phyloP scores from a whole-genome alignment of 1,140 invertebrate species.

The roundworm (Caenorhabditis elegans) region DNA sequence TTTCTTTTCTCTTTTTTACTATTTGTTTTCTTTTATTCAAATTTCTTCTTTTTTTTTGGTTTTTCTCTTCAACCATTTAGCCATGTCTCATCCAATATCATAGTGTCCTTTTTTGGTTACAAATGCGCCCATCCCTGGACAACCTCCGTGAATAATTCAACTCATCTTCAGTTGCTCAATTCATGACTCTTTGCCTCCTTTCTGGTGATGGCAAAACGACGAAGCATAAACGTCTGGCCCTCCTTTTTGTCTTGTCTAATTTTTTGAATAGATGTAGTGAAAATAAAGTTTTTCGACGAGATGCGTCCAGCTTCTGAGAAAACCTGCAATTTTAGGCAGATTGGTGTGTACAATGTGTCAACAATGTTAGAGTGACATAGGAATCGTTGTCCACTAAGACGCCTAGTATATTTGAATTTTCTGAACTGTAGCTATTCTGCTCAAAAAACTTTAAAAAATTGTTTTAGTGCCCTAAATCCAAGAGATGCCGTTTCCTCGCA shows the following conservation, averaged over 20 bases:
- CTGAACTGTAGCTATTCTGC: too few relatives aligned
- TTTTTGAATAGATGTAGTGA: conserved; percentile 17
- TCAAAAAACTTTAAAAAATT: too few relatives aligned
- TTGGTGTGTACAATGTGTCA: background rate
- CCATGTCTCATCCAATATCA: background rate
- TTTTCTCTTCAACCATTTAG: background rate
- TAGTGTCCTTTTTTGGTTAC: conserved; percentile 28
- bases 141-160: background rate
- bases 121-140: conserved; percentile 23
- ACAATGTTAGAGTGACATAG: background rate
- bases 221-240: background rate
- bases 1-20: too few relatives aligned
- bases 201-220: background rate
- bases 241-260: background rate
- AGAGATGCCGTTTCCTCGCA: too few relatives aligned
- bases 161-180: conserved; percentile 2
- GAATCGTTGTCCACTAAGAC: too few relatives aligned
- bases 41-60: background rate
- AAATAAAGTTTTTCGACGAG: background rate
- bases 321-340: background rate
- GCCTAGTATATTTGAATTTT: too few relatives aligned
- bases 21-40: conserved; percentile 8
- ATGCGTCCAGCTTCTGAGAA: background rate
- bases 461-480: too few relatives aligned
- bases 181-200: conserved; percentile 17